phyloP scores from a whole-genome alignment of 35 echinoderm and acorn worm genomes.

The Apostichopus californicus region DNA sequence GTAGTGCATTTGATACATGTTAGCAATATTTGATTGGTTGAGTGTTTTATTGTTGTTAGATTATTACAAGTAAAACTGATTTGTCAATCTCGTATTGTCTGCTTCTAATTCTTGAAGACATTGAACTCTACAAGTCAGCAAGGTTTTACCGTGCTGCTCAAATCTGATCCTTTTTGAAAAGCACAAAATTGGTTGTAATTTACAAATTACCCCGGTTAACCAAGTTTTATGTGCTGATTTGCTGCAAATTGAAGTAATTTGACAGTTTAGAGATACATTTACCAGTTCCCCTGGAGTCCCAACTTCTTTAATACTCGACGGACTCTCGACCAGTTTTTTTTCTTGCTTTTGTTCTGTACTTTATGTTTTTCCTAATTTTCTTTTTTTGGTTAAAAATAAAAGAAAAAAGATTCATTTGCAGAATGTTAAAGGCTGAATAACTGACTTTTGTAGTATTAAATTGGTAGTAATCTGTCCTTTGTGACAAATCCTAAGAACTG shows the following conservation, averaged over 20 bases:
- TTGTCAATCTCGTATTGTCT: too few species aligned
- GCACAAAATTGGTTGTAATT: too few species aligned
- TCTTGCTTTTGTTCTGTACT: too few species aligned
- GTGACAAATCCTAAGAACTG: not conserved
- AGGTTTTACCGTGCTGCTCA: too few species aligned
- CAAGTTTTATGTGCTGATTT: not conserved
- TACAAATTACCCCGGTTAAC: not conserved
- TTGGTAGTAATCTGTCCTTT: not conserved
- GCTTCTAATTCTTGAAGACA: too few species aligned
- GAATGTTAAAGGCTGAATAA: not conserved
- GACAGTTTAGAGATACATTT: not conserved
- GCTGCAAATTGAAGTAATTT: not conserved
- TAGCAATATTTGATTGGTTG: too few species aligned
- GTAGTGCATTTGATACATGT: too few species aligned
- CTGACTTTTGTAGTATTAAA: not conserved
- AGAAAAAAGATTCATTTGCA: not conserved
- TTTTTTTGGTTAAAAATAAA: not conserved
- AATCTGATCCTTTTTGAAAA: too few species aligned
- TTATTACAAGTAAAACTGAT: too few species aligned
- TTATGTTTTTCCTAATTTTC: too few species aligned
- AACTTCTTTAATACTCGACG: not conserved
- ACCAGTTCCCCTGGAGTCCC: not conserved
- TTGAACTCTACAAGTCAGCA: too few species aligned
- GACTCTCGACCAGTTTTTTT: not conserved
- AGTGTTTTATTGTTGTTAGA: too few species aligned